These are phyloP conservation scores for Enoplolaimus lenunculus DNA, from an alignment of 2,888 invertebrate species.

Conservation along the genomic window DNA sequence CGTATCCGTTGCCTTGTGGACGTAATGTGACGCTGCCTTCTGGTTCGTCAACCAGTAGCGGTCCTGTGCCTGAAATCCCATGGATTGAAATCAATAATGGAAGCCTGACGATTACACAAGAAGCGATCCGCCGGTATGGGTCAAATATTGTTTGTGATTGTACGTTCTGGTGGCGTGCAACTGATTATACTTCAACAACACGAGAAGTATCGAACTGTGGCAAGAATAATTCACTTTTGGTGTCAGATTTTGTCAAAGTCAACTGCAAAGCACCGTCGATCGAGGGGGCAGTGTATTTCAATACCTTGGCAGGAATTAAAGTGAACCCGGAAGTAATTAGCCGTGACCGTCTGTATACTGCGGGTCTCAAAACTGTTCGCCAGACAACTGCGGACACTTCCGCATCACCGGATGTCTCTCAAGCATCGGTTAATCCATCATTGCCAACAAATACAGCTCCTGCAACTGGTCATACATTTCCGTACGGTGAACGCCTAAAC, in stretches of 20 bases:
- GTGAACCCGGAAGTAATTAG: slow-evolving; percentile 20
- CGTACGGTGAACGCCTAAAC: not conserved
- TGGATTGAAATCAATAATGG: slow-evolving; percentile 17
- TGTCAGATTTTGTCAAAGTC: slow-evolving; percentile 8
- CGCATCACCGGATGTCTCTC: not conserved
- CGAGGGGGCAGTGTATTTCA: not conserved
- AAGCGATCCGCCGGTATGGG: not conserved
- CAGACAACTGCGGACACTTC: not conserved
- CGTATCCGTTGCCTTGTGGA: slow-evolving; percentile 4
- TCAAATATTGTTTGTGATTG: not conserved
- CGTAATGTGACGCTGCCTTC: not conserved
- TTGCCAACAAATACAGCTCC: not conserved
- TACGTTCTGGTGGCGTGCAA: slow-evolving; percentile 1
- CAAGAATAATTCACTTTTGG: slow-evolving; percentile 4
- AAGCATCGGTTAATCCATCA: too few relatives aligned
- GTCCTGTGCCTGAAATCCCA: too few relatives aligned
- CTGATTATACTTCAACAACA: slow-evolving; percentile 1
- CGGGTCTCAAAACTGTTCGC: too few relatives aligned
- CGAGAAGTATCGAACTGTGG: not conserved
- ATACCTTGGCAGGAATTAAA: slow-evolving; percentile 27
- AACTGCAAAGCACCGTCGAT: not conserved
- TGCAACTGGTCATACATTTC: not conserved
- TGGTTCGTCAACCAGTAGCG: too few relatives aligned
- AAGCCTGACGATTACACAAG: not conserved
- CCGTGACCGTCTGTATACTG: too few relatives aligned